Evolutionary conservation across 2,797 vertebrate species (phyloP).

Genomic region (Cyclura pinguis): DNA sequence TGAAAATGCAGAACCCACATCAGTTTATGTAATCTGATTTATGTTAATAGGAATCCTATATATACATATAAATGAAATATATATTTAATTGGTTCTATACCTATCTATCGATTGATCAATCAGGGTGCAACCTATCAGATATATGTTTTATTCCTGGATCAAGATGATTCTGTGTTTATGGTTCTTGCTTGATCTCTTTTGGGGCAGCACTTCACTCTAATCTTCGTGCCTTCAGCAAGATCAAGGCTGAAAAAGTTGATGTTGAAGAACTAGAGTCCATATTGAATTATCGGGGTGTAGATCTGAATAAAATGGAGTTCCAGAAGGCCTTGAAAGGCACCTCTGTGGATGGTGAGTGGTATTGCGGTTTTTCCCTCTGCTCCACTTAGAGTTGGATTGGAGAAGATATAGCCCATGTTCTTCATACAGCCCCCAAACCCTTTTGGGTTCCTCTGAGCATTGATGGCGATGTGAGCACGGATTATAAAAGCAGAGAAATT

Average conservation of each 20-base stretch:
- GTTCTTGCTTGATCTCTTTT: background rate
- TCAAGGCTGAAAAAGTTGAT: slow-evolving; percentile 40
- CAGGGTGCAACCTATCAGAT: background rate
- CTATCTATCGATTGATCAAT: no score
- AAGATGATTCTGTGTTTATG: background rate
- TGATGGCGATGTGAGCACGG: no score
- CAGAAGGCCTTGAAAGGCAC: slow-evolving; percentile 9
- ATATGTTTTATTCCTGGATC: background rate
- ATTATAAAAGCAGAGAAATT: no score
- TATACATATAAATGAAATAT: background rate
- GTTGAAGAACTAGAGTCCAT: slow-evolving; percentile 20
- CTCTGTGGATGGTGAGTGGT: slow-evolving; percentile 48
- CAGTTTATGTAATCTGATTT: background rate
- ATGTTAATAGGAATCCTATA: background rate
- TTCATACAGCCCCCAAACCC: no score
- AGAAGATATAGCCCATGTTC: no score
- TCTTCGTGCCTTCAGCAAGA: slow-evolving; percentile 18
- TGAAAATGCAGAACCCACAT: background rate
- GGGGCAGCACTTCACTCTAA: slow-evolving; percentile 14
- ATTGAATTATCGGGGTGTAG: slow-evolving; percentile 38
- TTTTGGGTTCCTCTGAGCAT: no score
- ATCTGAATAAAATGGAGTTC: slow-evolving; percentile 24
- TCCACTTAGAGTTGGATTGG: background rate
- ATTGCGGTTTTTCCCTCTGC: background rate
- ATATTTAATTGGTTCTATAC: background rate